These are phyloP conservation scores for Drosophila helvetica DNA, from an alignment of 2,888 invertebrate genomes.

Conservation along the genomic window DNA sequence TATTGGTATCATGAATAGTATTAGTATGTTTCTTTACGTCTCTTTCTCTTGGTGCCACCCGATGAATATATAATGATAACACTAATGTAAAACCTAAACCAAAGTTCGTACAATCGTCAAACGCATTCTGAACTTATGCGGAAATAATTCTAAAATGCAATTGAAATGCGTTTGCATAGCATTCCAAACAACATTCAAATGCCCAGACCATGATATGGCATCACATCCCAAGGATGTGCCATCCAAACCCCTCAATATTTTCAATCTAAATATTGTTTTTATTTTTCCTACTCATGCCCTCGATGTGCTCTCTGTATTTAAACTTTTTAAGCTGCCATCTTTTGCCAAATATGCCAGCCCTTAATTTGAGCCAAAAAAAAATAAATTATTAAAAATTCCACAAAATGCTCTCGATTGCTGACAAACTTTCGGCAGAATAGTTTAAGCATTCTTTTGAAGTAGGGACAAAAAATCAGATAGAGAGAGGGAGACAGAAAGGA, in stretches of 20 bases:
- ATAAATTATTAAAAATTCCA: constrained; percentile 4
- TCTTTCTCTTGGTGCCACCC: too few species aligned
- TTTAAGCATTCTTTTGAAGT: constrained; percentile 13
- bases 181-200: neutral
- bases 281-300: neutral
- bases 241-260: neutral
- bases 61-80: too few species aligned
- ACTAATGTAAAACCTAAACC: too few species aligned
- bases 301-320: too few species aligned
- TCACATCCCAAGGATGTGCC: too few species aligned
- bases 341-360: constrained; percentile 3
- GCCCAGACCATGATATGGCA: too few species aligned
- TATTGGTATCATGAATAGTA: neutral
- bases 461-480: neutral
- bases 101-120: too few species aligned
- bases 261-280: neutral
- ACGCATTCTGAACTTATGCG: too few species aligned
- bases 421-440: constrained; percentile 28
- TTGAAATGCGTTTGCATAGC: too few species aligned
- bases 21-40: too few species aligned
- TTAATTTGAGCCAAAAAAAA: neutral
- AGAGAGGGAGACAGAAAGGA: neutral
- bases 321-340: constrained; percentile 14
- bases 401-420: constrained; percentile 11
- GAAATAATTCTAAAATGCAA: too few species aligned